These are phyloP conservation scores for Amiota minor DNA, from an alignment of 2,888 invertebrate species.

Conservation along the genomic window DNA sequence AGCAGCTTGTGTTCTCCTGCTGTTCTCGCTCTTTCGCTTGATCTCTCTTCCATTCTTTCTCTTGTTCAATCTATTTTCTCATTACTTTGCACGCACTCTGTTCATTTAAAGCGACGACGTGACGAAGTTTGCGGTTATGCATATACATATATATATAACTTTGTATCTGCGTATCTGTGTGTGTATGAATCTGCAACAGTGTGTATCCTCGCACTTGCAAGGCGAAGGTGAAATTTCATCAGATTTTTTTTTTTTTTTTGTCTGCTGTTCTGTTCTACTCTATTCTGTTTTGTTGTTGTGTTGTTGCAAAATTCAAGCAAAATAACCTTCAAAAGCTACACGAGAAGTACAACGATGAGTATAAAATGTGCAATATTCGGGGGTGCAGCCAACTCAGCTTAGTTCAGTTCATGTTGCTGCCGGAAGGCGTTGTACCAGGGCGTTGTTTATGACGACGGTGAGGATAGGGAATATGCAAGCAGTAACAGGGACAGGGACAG, in stretches of 20 bases:
- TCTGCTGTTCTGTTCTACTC: not conserved
- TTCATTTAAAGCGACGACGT: not conserved
- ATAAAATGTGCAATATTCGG: not conserved
- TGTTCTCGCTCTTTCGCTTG: not conserved
- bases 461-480: not conserved
- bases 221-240: constrained; percentile 29
- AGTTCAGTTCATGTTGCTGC: not conserved
- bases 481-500: not conserved
- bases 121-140: too few species aligned
- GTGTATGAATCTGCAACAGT: not conserved
- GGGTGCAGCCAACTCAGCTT: not conserved
- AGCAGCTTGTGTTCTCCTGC: constrained; percentile 2
- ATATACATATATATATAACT: too few species aligned
- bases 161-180: not conserved
- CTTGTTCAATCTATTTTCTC: not conserved
- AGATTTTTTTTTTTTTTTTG: too few species aligned
- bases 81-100: constrained; percentile 4
- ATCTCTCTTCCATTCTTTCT: not conserved
- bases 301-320: not conserved
- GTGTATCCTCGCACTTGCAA: constrained; percentile 24
- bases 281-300: too few species aligned
- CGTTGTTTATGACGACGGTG: not conserved
- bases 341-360: too few species aligned
- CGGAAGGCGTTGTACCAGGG: not conserved
- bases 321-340: constrained; percentile 24